Evolutionary conservation across 2,113 vertebrate genomes (phyloP).

Genomic region (Cygnus atratus): DNA sequence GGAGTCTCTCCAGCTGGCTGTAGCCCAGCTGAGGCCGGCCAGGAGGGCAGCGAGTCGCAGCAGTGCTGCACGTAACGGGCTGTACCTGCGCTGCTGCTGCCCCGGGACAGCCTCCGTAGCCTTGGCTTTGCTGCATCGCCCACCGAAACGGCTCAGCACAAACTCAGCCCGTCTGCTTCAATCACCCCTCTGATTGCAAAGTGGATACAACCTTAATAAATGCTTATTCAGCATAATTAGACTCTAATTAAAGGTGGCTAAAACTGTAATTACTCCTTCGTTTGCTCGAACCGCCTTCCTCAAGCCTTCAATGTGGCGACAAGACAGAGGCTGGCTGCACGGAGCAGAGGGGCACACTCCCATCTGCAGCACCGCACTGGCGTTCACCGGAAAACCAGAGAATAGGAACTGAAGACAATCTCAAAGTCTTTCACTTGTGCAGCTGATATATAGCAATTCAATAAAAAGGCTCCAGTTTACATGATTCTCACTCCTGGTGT

Average conservation of each 20-base stretch:
- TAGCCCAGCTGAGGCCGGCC: background rate
- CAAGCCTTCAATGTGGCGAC: background rate
- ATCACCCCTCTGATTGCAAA: background rate
- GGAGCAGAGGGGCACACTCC: background rate
- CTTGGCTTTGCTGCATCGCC: fast-evolving
- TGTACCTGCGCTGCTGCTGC: background rate
- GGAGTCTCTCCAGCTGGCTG: background rate
- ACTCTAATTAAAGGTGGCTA: constrained; percentile 11
- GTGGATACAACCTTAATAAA: background rate
- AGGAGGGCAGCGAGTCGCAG: background rate
- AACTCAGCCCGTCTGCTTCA: background rate
- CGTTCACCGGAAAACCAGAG: background rate
- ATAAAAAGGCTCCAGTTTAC: background rate
- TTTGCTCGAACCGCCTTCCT: background rate
- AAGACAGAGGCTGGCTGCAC: background rate
- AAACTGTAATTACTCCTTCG: background rate
- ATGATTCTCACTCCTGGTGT: background rate
- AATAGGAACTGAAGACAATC: background rate
- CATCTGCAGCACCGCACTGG: fast-evolving
- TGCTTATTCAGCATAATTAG: constrained; percentile 22
- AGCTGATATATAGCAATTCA: background rate
- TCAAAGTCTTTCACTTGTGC: background rate
- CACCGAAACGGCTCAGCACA: background rate
- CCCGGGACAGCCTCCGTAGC: fast-evolving
- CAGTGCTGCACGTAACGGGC: no score